Evolutionary conservation across 2,113 vertebrate species (phyloP).

Genomic region (Aspiorhynchus laticeps): DNA sequence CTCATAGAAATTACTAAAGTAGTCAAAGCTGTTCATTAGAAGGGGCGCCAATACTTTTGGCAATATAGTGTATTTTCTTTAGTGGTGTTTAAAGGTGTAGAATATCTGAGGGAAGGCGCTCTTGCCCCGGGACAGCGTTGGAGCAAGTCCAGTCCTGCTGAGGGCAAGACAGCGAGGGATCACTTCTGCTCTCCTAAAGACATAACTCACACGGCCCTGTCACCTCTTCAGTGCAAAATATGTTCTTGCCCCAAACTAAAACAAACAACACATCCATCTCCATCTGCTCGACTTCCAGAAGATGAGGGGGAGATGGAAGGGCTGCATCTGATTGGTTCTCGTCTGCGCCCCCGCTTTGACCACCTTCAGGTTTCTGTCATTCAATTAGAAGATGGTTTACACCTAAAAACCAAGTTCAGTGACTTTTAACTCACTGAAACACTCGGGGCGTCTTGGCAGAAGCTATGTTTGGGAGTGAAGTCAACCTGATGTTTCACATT

Average conservation of each 20-base stretch:
- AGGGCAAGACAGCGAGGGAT: conserved; percentile 68
- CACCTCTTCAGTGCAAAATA: conserved; percentile 73
- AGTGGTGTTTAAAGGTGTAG: not conserved
- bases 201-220: conserved; percentile 66
- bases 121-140: conserved; percentile 15
- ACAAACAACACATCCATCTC: conserved; percentile 79
- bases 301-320: not conserved
- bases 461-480: not conserved
- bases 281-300: conserved; percentile 67
- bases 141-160: conserved; percentile 68
- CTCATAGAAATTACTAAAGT: too few species aligned
- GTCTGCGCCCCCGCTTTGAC: not conserved
- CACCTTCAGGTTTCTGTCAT: conserved; percentile 55
- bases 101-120: too few species aligned
- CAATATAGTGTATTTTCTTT: too few species aligned
- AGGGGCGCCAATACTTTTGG: too few species aligned
- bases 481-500: not conserved
- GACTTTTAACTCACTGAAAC: conserved; percentile 22
- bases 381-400: conserved; percentile 64
- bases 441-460: not conserved
- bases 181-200: conserved; percentile 55
- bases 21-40: too few species aligned
- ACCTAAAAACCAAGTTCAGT: conserved; percentile 57
- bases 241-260: conserved; percentile 73
- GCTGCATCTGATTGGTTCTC: conserved; percentile 39